Percentiles rank a stretch among this genome's conserved stretches.
Conservation (phyloP, 1,140 invertebrate species). For the Laodelphax striatellus region DNA sequence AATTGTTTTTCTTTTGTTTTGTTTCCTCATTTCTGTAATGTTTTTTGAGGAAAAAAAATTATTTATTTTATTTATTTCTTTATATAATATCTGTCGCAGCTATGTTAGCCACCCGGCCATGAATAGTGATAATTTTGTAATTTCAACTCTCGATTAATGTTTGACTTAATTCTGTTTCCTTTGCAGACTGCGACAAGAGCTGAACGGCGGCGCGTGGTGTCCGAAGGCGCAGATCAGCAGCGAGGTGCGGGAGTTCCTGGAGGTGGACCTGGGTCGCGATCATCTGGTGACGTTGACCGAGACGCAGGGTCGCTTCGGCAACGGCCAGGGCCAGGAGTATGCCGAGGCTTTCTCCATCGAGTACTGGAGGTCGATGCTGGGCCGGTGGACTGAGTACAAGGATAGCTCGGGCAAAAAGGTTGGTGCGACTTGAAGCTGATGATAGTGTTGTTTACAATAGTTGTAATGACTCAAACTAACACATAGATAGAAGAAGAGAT, state of each 20-base stretch:
- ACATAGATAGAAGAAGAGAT: no score
- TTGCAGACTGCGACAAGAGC: constrained; percentile 71
- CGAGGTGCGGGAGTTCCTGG: constrained; percentile 69
- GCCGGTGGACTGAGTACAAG: constrained; percentile 66
- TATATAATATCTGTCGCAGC: no score
- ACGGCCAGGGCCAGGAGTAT: constrained; percentile 85
- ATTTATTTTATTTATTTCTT: no score
- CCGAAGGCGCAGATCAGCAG: constrained; percentile 65
- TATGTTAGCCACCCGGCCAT: no score
- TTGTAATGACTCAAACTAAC: no score
- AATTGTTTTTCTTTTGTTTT: no score
- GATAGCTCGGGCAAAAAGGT: constrained; percentile 63
- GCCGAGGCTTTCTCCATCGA: constrained; percentile 74
- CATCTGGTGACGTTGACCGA: constrained; percentile 78
- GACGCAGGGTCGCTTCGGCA: constrained; percentile 86
- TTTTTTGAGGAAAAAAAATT: no score
- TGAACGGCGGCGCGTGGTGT: constrained; percentile 89
- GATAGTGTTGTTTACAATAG: no score
- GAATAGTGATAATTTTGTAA: no score
- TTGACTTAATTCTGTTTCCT: constrained; percentile 19
- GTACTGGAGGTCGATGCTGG: constrained; percentile 60
- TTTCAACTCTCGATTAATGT: no score
- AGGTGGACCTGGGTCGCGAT: constrained; percentile 66
- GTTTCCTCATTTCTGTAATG: no score
- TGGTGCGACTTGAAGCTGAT: no score